Conservation (phyloP, 2,888 invertebrate species). For the Meloe dianella region DNA sequence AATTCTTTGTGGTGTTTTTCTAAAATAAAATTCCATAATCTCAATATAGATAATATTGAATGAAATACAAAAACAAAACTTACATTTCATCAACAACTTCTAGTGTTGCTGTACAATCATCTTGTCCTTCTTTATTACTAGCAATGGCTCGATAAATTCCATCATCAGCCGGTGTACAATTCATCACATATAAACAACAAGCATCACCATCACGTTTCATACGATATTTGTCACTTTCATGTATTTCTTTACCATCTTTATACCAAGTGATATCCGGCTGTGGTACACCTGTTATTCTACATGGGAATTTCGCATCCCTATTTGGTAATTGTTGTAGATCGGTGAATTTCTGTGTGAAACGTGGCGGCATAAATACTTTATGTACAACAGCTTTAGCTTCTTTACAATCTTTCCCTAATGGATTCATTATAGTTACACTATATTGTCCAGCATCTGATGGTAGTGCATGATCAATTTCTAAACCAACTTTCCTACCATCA, state of each 20-base stretch:
- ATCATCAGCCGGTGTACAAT: constrained; percentile 71
- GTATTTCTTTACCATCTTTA: constrained; percentile 78
- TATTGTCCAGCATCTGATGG: constrained; percentile 80
- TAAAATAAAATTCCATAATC: constrained; percentile 52
- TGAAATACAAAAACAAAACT: constrained; percentile 58
- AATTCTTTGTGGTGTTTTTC: constrained; percentile 74
- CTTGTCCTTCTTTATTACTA: constrained; percentile 80
- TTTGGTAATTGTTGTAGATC: constrained; percentile 76
- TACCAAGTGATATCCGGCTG: constrained; percentile 87
- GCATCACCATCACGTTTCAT: constrained; percentile 81
- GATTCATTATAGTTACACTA: constrained; percentile 76
- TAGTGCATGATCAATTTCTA: constrained; percentile 74
- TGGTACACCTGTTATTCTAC: constrained; percentile 80
- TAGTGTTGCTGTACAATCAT: constrained; percentile 74
- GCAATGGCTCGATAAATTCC: constrained; percentile 81
- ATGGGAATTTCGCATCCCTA: constrained; percentile 83
- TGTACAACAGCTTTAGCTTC: constrained; percentile 75
- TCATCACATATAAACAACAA: constrained; percentile 75
- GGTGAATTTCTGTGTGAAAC: constrained; percentile 76
- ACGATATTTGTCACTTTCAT: constrained; percentile 73
- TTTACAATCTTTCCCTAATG: constrained; percentile 75
- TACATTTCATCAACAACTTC: constrained; percentile 85
- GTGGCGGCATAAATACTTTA: constrained; percentile 81
- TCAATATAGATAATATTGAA: constrained; percentile 5
- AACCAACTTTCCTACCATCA: constrained; percentile 81